Evolutionary conservation across 2,113 vertebrate genomes (phyloP).

Genomic region (Peromyscus maniculatus): DNA sequence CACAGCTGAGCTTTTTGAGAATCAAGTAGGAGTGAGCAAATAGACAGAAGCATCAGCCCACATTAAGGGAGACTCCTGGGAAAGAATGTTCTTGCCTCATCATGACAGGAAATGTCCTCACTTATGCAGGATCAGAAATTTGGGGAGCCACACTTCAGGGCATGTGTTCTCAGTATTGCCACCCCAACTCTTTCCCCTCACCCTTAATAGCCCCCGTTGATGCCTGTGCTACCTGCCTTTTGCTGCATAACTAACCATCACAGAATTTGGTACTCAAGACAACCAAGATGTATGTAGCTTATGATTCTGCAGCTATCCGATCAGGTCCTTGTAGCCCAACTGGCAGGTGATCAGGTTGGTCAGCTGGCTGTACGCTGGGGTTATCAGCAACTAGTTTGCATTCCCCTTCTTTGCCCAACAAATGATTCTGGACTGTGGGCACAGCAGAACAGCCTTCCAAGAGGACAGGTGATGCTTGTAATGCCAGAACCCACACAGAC

Average conservation of each 20-base stretch:
- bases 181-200: neutral
- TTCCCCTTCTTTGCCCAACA: neutral
- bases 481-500: neutral
- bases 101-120: neutral
- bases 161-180: neutral
- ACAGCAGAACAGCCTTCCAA: neutral
- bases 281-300: neutral
- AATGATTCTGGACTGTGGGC: neutral
- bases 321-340: neutral
- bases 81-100: neutral
- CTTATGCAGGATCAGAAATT: neutral
- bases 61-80: neutral
- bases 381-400: fast-evolving
- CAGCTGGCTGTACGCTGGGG: neutral
- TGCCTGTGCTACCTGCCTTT: neutral
- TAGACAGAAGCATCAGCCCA: neutral
- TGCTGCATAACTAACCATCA: neutral
- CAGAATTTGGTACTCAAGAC: neutral
- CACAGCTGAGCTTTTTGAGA: neutral
- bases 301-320: neutral
- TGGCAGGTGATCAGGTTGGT: neutral
- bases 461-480: neutral
- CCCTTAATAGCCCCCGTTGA: fast-evolving
- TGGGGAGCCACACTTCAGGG: neutral
- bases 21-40: neutral